phyloP scores from a whole-genome alignment of 2,888 invertebrate species.

The Lottia scabra region DNA sequence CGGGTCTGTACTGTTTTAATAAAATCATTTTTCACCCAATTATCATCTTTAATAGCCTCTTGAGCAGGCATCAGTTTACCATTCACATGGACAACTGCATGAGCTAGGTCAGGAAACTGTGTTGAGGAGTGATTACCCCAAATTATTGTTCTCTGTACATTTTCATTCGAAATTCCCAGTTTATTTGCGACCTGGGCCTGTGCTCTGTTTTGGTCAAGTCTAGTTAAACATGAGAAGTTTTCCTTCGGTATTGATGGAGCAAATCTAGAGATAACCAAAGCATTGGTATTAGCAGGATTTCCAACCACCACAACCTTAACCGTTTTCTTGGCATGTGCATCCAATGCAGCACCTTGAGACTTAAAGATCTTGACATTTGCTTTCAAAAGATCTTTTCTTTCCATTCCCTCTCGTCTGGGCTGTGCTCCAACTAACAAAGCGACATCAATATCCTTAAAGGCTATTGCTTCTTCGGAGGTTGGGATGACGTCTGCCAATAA shows the following conservation, averaged over 20 bases:
- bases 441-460: conserved; percentile 95
- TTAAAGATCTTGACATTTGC: conserved; percentile 99
- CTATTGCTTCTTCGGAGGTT: conserved; percentile 87
- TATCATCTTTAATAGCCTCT: conserved; percentile 82
- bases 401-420: conserved; percentile 98
- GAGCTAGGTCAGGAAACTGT: conserved; percentile 92
- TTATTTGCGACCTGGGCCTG: conserved; percentile 79
- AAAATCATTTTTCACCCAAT: conserved; percentile 85
- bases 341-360: conserved; percentile 93
- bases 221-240: conserved; percentile 98
- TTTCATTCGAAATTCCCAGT: conserved; percentile 71
- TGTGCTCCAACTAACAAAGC: conserved; percentile 98
- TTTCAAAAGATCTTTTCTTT: conserved; percentile 94
- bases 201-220: conserved; percentile 98
- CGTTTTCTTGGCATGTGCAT: conserved; percentile 89
- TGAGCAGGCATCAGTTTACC: conserved; percentile 73
- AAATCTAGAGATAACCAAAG: conserved; percentile 93
- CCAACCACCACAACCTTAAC: conserved; percentile 97
- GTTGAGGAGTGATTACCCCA: conserved; percentile 99
- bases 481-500: conserved; percentile 84
- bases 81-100: conserved; percentile 65
- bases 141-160: conserved; percentile 91
- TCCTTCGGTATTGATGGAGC: conserved; percentile 91
- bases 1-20: conserved; percentile 93
- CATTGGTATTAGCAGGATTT: conserved; percentile 99